Conservation (phyloP, 2,797 vertebrate genomes). For the Microctenopoma stevenorrisi region DNA sequence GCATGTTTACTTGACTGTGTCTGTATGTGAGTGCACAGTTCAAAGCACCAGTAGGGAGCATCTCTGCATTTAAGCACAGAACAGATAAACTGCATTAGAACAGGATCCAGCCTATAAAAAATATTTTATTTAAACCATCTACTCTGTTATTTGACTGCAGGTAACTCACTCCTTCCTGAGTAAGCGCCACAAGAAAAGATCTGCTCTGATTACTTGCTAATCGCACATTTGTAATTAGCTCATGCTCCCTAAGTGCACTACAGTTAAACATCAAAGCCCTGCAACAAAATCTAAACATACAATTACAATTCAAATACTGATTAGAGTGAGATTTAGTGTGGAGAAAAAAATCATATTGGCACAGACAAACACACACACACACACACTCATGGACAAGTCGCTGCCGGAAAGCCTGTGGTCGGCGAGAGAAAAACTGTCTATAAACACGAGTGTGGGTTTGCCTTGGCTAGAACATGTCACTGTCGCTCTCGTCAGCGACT, state of each 20-base stretch:
- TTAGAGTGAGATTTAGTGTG: conserved; percentile 58
- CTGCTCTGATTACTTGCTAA: conserved; percentile 32
- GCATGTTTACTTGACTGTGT: neutral
- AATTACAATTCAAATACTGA: conserved; percentile 67
- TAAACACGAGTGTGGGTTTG: conserved; percentile 78
- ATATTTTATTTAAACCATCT: neutral
- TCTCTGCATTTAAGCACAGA: neutral
- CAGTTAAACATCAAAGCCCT: conserved; percentile 54
- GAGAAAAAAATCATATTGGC: conserved; percentile 25
- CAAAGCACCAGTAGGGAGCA: neutral
- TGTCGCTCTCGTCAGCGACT: conserved; percentile 64
- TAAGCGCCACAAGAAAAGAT: conserved; percentile 26
- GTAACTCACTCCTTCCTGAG: conserved; percentile 14
- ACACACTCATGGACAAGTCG: conserved; percentile 57
- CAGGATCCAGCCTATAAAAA: neutral
- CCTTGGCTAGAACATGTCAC: conserved; percentile 64
- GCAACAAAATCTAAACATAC: conserved; percentile 45
- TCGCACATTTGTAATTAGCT: conserved; percentile 55
- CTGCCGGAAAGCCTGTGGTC: conserved; percentile 69
- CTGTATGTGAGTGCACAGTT: neutral
- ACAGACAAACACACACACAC: conserved; percentile 28
- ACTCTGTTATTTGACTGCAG: conserved; percentile 13
- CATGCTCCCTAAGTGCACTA: conserved; percentile 36
- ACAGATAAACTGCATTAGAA: neutral
- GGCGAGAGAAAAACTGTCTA: conserved; percentile 72